Base-by-base conservation (phyloP, 2,888 invertebrate genomes). In the Lycophotia porphyrea region DNA sequence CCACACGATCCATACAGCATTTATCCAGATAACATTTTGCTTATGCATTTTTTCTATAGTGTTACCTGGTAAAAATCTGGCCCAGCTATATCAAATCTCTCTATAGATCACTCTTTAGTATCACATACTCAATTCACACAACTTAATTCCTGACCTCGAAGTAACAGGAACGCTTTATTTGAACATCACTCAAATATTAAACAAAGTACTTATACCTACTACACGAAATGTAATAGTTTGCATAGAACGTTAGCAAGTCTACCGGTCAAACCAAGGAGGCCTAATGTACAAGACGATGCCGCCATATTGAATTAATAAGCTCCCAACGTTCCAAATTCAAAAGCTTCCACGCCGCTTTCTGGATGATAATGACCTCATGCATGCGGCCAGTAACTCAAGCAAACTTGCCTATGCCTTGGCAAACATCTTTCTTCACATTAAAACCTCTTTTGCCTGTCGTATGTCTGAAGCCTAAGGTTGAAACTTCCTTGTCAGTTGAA, bases 311-410 rank as follows among this genome's bases (percentile, higher is more conserved):
- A 93, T 93, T 93, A 93, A 89, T 92, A 92, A 93, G 88, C 91
- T 88, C 85, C 87, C 79, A 91, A 90, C 90, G 91, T 90, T 90
- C 90, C 84, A 89, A 90, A 93, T 92, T 93, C 92, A 92, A 92
- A 92, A 93, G 92, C 92, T 89, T 91, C 90, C 88, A 87, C 84
- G 79, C 88, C 88, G 92, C 93, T 92, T 92, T 93, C 92, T 90
- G 90, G 93, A 94, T 94, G 92, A 93, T 93, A 94, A 95, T 93
- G 93, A 94, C 93, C 92, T 89, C 89, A 92, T 91, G 89, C 91
- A 91, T 92, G 91, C 87, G 93, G 93, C 93, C 93, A 94, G 94
- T 94, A 93, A 94, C 93, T 94, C 91, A 91, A 88, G 90, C 92
- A 94, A 95, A 94, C 93, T 94, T 93, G 92, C 88, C 85, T 91